Evolutionary conservation across 2,888 invertebrate species (phyloP).

Genomic region (Macaria liturata): DNA sequence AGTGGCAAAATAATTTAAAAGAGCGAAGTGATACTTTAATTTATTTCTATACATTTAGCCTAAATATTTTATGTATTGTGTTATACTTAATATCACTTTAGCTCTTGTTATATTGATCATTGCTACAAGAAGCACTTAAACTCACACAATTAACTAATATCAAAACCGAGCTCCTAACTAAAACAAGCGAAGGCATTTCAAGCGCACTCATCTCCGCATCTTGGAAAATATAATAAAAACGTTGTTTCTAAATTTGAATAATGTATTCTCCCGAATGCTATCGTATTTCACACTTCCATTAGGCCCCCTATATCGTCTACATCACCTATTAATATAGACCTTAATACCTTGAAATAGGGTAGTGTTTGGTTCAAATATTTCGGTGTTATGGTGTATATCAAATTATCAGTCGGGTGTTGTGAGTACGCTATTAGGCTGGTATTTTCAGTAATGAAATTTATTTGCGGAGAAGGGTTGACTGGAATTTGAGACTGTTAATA

Average conservation of each 20-base stretch:
- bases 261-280: conserved; percentile 65
- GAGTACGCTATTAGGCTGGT: conserved; percentile 47
- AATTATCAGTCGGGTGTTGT: conserved; percentile 53
- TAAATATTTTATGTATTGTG: no score
- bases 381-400: conserved; percentile 42
- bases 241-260: conserved; percentile 68
- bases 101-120: no score
- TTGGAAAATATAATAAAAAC: conserved; percentile 52
- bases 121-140: no score
- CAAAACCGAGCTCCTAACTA: neutral
- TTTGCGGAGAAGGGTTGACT: conserved; percentile 42
- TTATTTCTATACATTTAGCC: no score
- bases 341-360: conserved; percentile 30
- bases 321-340: conserved; percentile 30
- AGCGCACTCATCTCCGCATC: conserved; percentile 38
- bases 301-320: conserved; percentile 48
- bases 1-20: no score
- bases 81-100: no score
- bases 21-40: no score
- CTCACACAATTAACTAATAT: no score
- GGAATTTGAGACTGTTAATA: conserved; percentile 23
- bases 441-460: conserved; percentile 52
- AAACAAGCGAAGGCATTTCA: conserved; percentile 5
- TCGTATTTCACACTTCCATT: conserved; percentile 74
- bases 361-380: conserved; percentile 24